phyloP scores from a whole-genome alignment of 1,140 invertebrate species.

The Euschistus heros region DNA sequence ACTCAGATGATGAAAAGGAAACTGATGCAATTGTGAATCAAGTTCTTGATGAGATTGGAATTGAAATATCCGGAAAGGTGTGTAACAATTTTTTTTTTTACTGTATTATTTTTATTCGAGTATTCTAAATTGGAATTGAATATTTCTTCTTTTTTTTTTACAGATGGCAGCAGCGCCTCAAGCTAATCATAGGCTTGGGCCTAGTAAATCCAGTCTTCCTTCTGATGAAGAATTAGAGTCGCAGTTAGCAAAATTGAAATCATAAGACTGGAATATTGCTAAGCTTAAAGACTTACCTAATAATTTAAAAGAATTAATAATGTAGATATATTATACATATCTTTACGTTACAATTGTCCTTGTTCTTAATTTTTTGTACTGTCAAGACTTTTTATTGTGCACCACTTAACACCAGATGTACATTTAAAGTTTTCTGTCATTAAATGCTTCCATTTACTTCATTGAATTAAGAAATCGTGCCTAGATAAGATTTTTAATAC shows the following conservation, averaged over 20 bases:
- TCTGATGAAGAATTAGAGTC: conserved; percentile 65
- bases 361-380: no score
- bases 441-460: no score
- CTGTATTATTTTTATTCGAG: neutral
- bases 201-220: conserved; percentile 37
- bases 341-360: no score
- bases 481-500: no score
- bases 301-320: no score
- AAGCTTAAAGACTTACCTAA: no score
- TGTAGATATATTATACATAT: no score
- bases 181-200: conserved; percentile 46
- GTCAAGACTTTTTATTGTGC: no score
- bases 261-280: conserved; percentile 27
- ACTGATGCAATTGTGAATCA: conserved; percentile 72
- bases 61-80: conserved; percentile 84
- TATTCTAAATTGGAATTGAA: neutral
- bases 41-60: conserved; percentile 91
- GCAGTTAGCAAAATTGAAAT: conserved; percentile 61
- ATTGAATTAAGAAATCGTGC: no score
- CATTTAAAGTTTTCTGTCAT: no score
- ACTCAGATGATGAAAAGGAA: conserved; percentile 85
- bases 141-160: neutral
- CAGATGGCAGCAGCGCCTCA: conserved; percentile 35
- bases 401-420: no score
- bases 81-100: conserved; percentile 3